Base-by-base conservation (phyloP, 1,140 invertebrate genomes). In the Stenopsyche tienmushanensis region DNA sequence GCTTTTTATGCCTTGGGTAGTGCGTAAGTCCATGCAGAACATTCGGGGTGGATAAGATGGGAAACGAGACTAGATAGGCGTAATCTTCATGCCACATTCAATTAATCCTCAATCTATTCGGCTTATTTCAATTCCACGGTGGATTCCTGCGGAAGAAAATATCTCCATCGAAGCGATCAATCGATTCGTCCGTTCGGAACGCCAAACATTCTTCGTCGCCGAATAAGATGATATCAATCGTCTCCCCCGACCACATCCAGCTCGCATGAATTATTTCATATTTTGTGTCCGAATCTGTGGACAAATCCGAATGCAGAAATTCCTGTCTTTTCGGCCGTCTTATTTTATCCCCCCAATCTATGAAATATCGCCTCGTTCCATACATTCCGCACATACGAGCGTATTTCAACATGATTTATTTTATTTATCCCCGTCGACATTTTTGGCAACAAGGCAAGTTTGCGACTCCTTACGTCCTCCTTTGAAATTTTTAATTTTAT, bases 191-290 rank as follows among this genome's bases (percentile, higher is more conserved):
- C 29, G 29, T n/a, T 8, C n/a, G 13, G 7, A 39, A 39, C 29
- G 7, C 29, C 29, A 39, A 39, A 39, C 7, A 5, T n/a, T 39
- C 29, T 8, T 8, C n/a, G 29, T 39, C 7, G 20, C 26, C 50
- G 50, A 29, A 10, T 17, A 53, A 13, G 26, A 53, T 25, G 13
- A 15, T 5, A 53, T 53, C 25, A 15, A 53, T 53, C 50, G 21
- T 21, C 45, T 17, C 45, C 45, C 29, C 23, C 18, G 45, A 10
- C 18, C 15, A 9, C 18, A 5, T 18, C 45, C 17, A 25, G 9
- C 23, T 25, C 50, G 50, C 10, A 20, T 49, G 25, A 53, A 25
- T 53, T 53, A 53, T 53, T 53, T 53, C 50, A 53, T 53, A 53
- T 53, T 53, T 53, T 53, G 50, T 7, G 23, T 53, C 24, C 23